A percentile compares a stretch with the other conserved stretches of the same genome.
Evolutionary conservation across 2,797 vertebrate genomes (phyloP).

Genomic region (Ceyx erithaca): DNA sequence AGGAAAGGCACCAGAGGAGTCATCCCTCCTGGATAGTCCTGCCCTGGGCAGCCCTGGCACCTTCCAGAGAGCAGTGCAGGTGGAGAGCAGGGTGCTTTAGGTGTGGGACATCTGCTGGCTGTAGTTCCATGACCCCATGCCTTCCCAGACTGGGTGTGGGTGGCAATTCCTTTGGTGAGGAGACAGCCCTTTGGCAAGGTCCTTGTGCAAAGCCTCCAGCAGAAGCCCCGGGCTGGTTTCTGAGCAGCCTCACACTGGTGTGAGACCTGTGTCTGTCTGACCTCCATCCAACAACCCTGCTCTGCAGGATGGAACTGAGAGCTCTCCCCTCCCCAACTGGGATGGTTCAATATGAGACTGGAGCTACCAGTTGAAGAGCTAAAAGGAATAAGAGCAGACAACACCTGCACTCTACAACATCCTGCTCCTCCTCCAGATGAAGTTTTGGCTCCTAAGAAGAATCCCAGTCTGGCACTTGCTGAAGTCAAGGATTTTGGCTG

Average conservation of each 20-base stretch:
- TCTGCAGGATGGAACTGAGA: not conserved
- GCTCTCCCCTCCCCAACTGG: not conserved
- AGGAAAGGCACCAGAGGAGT: not conserved
- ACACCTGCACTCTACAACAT: constrained; percentile 15
- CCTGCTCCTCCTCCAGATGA: not conserved
- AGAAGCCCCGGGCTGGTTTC: not conserved
- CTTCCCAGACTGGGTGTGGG: accelerated
- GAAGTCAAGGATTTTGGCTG: not conserved
- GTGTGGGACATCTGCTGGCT: not conserved
- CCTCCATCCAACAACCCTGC: not conserved
- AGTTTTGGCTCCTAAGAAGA: not conserved
- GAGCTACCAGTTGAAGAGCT: not conserved
- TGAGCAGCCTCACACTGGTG: not conserved
- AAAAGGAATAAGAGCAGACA: constrained; percentile 48
- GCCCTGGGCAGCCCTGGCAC: not conserved
- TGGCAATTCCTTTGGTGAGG: not conserved
- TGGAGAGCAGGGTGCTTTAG: accelerated
- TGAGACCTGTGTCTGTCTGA: not conserved
- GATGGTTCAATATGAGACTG: not conserved
- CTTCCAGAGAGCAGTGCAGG: not conserved
- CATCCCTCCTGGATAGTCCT: not conserved
- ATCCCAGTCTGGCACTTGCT: accelerated
- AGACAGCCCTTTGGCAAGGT: not conserved
- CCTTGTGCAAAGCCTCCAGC: not conserved
- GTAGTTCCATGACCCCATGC: not conserved